These are phyloP conservation scores for Nycticebus coucang DNA, from an alignment of 2,113 vertebrate species.

Conservation along the genomic window DNA sequence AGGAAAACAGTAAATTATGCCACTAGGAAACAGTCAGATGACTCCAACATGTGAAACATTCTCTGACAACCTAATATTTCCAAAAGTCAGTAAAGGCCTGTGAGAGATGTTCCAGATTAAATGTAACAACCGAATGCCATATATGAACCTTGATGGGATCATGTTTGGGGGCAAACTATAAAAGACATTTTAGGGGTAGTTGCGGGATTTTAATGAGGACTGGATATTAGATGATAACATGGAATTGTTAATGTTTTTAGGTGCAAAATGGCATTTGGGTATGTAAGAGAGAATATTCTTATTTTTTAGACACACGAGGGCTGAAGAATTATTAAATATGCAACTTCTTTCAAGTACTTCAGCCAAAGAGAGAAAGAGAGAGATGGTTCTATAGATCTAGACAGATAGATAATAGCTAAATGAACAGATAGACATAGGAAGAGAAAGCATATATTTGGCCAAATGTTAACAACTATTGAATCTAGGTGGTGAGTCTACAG, in stretches of 20 bases:
- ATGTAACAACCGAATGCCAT: not conserved
- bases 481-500: not conserved
- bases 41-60: not conserved
- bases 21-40: not conserved
- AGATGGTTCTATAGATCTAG: not conserved
- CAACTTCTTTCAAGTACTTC: constrained; percentile 24
- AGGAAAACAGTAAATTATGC: not conserved
- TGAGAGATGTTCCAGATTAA: not conserved
- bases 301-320: not conserved
- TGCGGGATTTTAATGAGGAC: not conserved
- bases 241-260: not conserved
- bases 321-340: not conserved
- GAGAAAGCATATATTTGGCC: not conserved
- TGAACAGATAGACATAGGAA: not conserved
- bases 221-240: not conserved
- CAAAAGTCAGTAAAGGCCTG: not conserved
- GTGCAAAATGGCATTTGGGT: not conserved
- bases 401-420: not conserved
- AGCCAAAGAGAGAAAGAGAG: not conserved
- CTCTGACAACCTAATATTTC: not conserved
- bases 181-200: not conserved
- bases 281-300: constrained; percentile 33
- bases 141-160: not conserved
- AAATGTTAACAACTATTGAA: not conserved
- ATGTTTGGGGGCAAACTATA: not conserved